phyloP scores from a whole-genome alignment of 2,888 invertebrate genomes.

The Stictocephala bisonia region DNA sequence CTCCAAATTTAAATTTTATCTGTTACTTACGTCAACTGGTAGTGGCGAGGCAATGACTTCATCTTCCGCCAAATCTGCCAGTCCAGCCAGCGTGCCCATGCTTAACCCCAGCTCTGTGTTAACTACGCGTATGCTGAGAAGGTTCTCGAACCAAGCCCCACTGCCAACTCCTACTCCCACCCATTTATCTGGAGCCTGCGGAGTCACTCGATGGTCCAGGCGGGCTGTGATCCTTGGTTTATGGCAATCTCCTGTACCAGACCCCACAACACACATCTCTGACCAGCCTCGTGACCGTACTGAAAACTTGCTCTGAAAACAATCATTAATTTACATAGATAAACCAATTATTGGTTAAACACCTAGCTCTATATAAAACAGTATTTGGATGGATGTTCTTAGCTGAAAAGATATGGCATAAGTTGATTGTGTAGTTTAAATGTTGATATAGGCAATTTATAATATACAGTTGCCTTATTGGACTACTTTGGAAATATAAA shows the following conservation, averaged over 20 bases:
- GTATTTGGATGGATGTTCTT: neutral
- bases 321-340: neutral
- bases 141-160: constrained; percentile 56
- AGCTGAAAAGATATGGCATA: neutral
- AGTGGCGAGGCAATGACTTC: constrained; percentile 84
- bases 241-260: constrained; percentile 65
- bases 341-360: neutral
- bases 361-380: neutral
- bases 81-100: constrained; percentile 84
- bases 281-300: constrained; percentile 86
- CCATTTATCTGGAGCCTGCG: constrained; percentile 55
- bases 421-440: neutral
- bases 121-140: constrained; percentile 54
- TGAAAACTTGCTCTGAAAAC: constrained; percentile 79
- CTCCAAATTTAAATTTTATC: no score
- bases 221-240: constrained; percentile 71
- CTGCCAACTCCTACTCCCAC: constrained; percentile 51
- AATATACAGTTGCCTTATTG: no score
- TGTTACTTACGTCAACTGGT: constrained; percentile 77
- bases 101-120: constrained; percentile 77
- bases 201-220: constrained; percentile 70
- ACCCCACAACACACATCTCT: constrained; percentile 66
- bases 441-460: neutral
- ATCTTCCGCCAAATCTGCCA: constrained; percentile 88
- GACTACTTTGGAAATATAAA: no score